These are phyloP conservation scores for Apotomis capreana DNA, from an alignment of 2,888 invertebrate genomes.

Conservation along the genomic window DNA sequence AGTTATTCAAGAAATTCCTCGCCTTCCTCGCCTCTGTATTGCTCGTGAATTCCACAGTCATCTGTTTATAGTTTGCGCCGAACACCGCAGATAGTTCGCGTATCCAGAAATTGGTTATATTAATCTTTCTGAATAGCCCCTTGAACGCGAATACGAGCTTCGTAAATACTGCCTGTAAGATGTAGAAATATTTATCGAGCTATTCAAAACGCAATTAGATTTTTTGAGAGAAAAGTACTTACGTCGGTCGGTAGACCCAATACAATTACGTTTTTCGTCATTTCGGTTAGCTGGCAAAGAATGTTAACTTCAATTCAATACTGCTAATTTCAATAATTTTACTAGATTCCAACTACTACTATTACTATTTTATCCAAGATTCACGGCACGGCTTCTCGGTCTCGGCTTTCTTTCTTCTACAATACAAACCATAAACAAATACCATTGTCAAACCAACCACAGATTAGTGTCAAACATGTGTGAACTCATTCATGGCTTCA, in stretches of 20 bases:
- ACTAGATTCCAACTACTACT: no score
- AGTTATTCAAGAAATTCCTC: slow-evolving; percentile 15
- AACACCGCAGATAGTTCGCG: neutral
- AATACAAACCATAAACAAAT: no score
- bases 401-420: no score
- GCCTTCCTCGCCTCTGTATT: slow-evolving; percentile 15
- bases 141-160: slow-evolving; percentile 3
- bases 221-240: slow-evolving; percentile 2
- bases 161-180: slow-evolving; percentile 3
- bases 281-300: neutral
- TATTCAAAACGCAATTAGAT: neutral
- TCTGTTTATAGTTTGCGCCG: neutral
- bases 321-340: no score
- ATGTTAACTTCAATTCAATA: neutral
- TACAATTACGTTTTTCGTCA: slow-evolving; percentile 14
- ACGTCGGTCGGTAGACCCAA: slow-evolving; percentile 27
- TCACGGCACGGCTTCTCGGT: no score
- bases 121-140: slow-evolving; percentile 6
- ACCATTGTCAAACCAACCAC: no score
- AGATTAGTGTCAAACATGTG: no score
- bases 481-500: no score
- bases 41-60: slow-evolving; percentile 8
- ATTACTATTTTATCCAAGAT: no score
- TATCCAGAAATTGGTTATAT: slow-evolving; percentile 32
- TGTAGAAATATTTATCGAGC: neutral